Conservation (phyloP, 2,113 vertebrate species). For the Ammodytes marinus region DNA sequence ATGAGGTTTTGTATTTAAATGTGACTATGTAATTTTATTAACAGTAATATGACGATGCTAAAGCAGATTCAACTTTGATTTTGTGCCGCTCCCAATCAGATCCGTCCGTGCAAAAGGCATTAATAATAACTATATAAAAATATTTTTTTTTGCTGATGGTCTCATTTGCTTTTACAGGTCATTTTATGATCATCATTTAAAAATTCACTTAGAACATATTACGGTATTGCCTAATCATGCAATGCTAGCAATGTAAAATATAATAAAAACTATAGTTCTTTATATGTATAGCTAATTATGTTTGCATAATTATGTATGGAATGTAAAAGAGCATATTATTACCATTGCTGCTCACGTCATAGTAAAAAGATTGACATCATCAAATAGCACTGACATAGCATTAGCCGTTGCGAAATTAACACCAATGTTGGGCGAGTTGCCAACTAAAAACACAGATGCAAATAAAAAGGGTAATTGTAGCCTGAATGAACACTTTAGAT, state of each 20-base stretch:
- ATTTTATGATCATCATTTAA: too few species aligned
- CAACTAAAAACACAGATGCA: slow-evolving; percentile 7
- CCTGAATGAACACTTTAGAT: neutral
- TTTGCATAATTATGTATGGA: neutral
- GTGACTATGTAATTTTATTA: too few species aligned
- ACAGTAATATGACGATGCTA: too few species aligned
- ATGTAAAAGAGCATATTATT: neutral
- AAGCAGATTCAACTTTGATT: too few species aligned
- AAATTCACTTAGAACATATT: too few species aligned
- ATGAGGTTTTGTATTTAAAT: too few species aligned
- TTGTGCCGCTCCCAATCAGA: too few species aligned
- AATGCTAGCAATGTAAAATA: neutral
- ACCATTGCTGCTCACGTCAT: too few species aligned
- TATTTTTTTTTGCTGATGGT: too few species aligned
- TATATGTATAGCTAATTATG: neutral
- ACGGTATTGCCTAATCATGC: neutral
- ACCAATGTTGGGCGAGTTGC: neutral
- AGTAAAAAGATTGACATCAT: neutral
- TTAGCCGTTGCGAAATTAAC: neutral
- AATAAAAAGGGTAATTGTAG: neutral
- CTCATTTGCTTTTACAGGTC: too few species aligned
- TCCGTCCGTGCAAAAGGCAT: too few species aligned
- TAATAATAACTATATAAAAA: too few species aligned
- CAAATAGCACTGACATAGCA: neutral
- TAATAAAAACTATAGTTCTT: neutral